Conservation (phyloP, 1,140 invertebrate genomes). For the Drosophila pruinosa region DNA sequence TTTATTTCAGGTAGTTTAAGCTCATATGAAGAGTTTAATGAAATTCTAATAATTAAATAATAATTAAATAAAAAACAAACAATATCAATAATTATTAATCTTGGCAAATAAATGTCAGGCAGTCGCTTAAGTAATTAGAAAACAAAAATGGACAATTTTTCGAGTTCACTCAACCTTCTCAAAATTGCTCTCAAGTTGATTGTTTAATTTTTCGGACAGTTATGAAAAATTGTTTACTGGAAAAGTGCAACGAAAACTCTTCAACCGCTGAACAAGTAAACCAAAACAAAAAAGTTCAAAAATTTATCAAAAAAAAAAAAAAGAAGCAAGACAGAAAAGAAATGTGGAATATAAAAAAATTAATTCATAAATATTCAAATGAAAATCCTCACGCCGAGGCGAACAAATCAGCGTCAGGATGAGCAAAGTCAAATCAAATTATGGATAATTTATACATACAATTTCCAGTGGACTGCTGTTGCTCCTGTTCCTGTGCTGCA, state of each 20-base stretch:
- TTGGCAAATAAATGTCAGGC: neutral
- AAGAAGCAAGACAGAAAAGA: no score
- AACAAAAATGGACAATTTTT: neutral
- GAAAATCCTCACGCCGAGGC: constrained; percentile 47
- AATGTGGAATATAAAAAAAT: constrained; percentile 3
- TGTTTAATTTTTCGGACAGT: constrained; percentile 22
- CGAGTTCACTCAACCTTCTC: neutral
- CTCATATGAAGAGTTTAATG: no score
- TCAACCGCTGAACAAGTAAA: neutral
- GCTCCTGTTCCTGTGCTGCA: constrained; percentile 6
- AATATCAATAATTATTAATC: constrained; percentile 3
- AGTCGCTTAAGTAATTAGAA: constrained; percentile 29
- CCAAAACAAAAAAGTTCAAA: constrained; percentile 9
- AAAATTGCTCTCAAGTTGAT: constrained; percentile 21
- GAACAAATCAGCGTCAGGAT: constrained; percentile 28
- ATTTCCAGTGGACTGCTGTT: constrained; percentile 51
- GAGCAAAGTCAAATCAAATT: constrained; percentile 66
- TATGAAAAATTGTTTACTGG: constrained; percentile 41
- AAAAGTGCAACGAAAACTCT: constrained; percentile 29
- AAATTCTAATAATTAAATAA: no score
- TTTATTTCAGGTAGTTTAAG: no score
- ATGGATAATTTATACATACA: constrained; percentile 67
- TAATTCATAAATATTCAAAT: constrained; percentile 77
- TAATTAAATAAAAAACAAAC: neutral
- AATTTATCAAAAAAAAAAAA: constrained; percentile 4